Base-by-base conservation (phyloP, 2,888 invertebrate genomes). In the Phania funesta region DNA sequence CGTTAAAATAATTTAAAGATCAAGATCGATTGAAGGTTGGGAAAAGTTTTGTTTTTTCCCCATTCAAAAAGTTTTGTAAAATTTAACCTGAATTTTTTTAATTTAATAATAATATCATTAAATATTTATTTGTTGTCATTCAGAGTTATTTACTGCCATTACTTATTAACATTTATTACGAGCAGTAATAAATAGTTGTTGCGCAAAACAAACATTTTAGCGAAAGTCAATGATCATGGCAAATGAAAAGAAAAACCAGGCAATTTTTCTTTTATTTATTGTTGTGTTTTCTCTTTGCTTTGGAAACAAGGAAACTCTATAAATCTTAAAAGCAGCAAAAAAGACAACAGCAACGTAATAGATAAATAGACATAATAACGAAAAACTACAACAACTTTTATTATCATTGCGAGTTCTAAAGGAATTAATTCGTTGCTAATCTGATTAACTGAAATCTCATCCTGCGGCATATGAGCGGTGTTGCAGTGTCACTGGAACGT, bases 201-300 rank as follows among this genome's bases (percentile, higher is more conserved):
- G 11, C 1, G 11, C 22, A 56, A 85, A 86, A 86, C 86, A 87
- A 84, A 84, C 84, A 86, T 87, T 84, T 84, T 84, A 85, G 73
- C 85, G 85, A 87, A 87, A 89, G 89, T 88, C 89, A 88, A 88
- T 87, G 88, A 88, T 88, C 88, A 87, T 79, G 71, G 64, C 41
- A 67, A 73, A 79, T 67, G 76, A 74, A 82, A 82, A 74, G 77
- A 73, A 74, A 78, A 82, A 52, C 78, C 62, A 74, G 41, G 70
- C 68, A 76, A 67, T 73, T 65, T 78, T 78, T 58, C 18, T 52
- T 60, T 73, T 60, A 11, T 56, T 68, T 50, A 54, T 77, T 44
- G 7, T 56, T 32, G 41, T 62, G n/a, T 22, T 46, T 48, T 32
- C 3, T 67, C 26, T 48, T 67, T 74, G 38, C 48, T 60, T 73